phyloP scores from a whole-genome alignment of 2,888 invertebrate genomes.

The Athalia circularis region DNA sequence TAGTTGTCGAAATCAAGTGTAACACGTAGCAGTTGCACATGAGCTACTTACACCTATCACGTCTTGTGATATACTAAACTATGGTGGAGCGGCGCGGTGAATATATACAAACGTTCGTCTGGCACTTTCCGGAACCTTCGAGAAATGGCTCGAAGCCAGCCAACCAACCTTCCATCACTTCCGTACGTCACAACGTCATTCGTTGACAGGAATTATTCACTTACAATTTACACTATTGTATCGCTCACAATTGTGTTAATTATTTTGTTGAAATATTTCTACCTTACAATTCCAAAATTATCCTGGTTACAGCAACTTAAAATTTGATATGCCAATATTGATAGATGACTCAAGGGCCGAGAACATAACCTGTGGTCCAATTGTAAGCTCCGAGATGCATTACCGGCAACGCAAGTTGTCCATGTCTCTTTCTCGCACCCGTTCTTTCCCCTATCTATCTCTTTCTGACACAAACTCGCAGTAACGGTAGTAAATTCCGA shows the following conservation, averaged over 20 bases:
- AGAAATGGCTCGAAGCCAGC: conserved; percentile 72
- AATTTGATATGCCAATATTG: conserved; percentile 18
- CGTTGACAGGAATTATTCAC: conserved; percentile 34
- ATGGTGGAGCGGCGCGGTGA: conserved; percentile 76
- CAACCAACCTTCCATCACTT: conserved; percentile 52
- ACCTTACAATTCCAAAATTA: neutral
- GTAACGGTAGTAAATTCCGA: too few species aligned
- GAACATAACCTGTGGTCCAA: conserved; percentile 20
- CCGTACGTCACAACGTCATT: conserved; percentile 52
- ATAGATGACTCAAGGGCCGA: conserved; percentile 24
- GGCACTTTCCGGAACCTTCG: conserved; percentile 83
- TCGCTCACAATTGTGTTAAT: neutral
- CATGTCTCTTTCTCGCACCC: neutral
- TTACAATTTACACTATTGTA: neutral
- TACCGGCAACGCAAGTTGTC: neutral
- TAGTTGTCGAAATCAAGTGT: conserved; percentile 12
- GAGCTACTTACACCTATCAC: conserved; percentile 52
- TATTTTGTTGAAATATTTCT: conserved; percentile 21
- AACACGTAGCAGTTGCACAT: conserved; percentile 30
- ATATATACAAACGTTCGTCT: conserved; percentile 79
- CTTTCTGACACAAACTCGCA: too few species aligned
- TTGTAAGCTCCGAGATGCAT: too few species aligned
- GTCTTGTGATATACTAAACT: conserved; percentile 69
- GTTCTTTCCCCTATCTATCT: too few species aligned
- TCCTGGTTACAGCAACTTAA: conserved; percentile 13